Percentiles rank a stretch among this genome's conserved stretches.
These are phyloP conservation scores for Trichonephila clavipes DNA, from an alignment of 1,140 invertebrate genomes.

Conservation along the genomic window DNA sequence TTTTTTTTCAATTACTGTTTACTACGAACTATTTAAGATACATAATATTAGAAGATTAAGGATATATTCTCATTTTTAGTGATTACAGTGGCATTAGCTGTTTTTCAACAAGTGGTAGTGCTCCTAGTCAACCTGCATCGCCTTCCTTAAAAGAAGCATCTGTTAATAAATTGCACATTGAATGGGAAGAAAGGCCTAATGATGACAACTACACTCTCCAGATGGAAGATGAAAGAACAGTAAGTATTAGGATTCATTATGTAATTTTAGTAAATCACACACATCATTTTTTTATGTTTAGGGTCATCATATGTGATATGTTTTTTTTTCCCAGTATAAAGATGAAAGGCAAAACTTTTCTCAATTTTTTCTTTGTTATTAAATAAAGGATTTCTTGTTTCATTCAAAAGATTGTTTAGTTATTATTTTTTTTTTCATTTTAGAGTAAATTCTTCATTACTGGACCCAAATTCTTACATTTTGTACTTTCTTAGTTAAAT, in stretches of 20 bases:
- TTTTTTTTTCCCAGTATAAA: neutral
- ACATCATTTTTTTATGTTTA: neutral
- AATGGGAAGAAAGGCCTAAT: slow-evolving; percentile 87
- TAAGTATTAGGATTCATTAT: slow-evolving; percentile 74
- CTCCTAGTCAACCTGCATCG: slow-evolving; percentile 85
- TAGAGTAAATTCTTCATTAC: too few relatives aligned
- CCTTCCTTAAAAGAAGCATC: slow-evolving; percentile 84
- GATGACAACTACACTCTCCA: slow-evolving; percentile 91
- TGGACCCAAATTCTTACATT: too few relatives aligned
- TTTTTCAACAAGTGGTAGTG: slow-evolving; percentile 83
- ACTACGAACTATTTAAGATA: too few relatives aligned
- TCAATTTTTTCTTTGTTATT: neutral
- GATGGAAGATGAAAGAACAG: slow-evolving; percentile 87
- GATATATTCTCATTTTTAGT: slow-evolving; percentile 81
- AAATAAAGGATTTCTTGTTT: too few relatives aligned
- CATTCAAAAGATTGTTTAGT: too few relatives aligned
- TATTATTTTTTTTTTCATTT: too few relatives aligned
- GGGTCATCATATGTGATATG: neutral
- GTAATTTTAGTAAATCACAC: neutral
- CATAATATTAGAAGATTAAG: neutral
- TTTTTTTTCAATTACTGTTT: neutral
- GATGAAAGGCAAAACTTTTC: neutral
- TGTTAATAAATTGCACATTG: slow-evolving; percentile 85
- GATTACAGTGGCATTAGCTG: slow-evolving; percentile 86
- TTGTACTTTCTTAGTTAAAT: too few relatives aligned